Base-by-base conservation (phyloP, 2,888 invertebrate genomes). In the Pyrrhosoma nymphula region DNA sequence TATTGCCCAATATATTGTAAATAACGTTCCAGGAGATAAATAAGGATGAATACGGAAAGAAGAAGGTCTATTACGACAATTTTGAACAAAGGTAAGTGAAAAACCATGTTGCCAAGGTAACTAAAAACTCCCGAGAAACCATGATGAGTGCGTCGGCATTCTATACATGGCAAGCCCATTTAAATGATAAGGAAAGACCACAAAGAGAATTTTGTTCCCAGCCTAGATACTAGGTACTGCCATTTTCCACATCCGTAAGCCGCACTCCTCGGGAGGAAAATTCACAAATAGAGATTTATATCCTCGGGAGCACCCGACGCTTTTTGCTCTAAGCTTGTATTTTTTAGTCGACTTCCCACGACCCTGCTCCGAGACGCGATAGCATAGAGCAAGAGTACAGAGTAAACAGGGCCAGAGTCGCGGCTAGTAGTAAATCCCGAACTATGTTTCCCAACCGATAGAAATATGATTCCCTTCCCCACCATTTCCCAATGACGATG, bases 251-350 rank as follows among this genome's bases (percentile, higher is more conserved):
- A 82, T 35, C 12, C 82, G 23, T 26, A 82, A 26, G 82, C 35
- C 82, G 82, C 47, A 89, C 56, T 56, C n/a, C 26, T 0, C 26
- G 14, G n/a, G 47, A 89, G 89, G 56, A 47, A 89, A 88, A 2
- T n/a, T 39, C 23, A 47, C 35, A 39, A 47, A 89, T 89, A 47
- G 47, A 89, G 89, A 89, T 89, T 89, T 89, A 89, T 89, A 0
- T 35, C 55, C n/a, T 2, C 26, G 18, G 12, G 47, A 89, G 56
- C 23, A 16, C 20, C 14, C n/a, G 16, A 82, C 6, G 82, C 69
- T 82, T 35, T 47, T 82, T 82, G 35, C 82, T 47, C 30, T 14
- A 82, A 14, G 14, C 47, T 12, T 26, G 16, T 47, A 16, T 55
- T 2, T 89, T 89, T 39, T 88, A 20, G 26, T 88, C 12, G 60